A percentile compares a stretch with the other conserved stretches of the same genome.
phyloP scores from a whole-genome alignment of 2,888 invertebrate genomes.

The Netelia inedita region DNA sequence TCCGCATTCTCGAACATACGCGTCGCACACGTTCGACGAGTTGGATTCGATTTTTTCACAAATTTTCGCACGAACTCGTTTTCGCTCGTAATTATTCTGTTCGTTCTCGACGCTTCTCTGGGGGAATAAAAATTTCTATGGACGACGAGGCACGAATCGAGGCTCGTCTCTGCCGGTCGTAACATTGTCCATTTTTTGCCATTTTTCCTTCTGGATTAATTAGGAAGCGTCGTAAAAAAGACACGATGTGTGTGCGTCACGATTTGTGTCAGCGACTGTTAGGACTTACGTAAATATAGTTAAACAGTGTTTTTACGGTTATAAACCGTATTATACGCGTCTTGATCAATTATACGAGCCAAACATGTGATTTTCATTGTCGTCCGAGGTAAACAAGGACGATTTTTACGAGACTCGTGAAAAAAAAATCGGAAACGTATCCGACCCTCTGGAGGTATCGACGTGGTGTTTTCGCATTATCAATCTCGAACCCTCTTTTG shows the following conservation, averaged over 20 bases:
- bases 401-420: slow-evolving; percentile 28
- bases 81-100: background rate
- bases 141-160: background rate
- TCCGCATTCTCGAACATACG: background rate
- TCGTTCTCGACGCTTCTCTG: background rate
- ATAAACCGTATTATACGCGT: background rate
- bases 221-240: slow-evolving; percentile 30
- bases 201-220: slow-evolving; percentile 36
- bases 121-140: slow-evolving; percentile 5
- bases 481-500: no score
- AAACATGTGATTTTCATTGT: slow-evolving; percentile 4
- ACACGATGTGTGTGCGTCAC: background rate
- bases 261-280: background rate
- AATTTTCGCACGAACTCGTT: background rate
- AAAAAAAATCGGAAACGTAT: slow-evolving; percentile 38
- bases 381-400: background rate
- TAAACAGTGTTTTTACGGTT: background rate
- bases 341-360: no score
- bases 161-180: background rate
- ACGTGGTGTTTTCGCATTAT: no score
- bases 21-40: background rate
- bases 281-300: background rate
- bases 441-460: background rate
- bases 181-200: slow-evolving; percentile 4
- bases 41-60: background rate